A percentile compares a stretch with the other conserved stretches of the same genome.
phyloP scores from a whole-genome alignment of 2,797 vertebrate species.

The Hemitrygon akajei region DNA sequence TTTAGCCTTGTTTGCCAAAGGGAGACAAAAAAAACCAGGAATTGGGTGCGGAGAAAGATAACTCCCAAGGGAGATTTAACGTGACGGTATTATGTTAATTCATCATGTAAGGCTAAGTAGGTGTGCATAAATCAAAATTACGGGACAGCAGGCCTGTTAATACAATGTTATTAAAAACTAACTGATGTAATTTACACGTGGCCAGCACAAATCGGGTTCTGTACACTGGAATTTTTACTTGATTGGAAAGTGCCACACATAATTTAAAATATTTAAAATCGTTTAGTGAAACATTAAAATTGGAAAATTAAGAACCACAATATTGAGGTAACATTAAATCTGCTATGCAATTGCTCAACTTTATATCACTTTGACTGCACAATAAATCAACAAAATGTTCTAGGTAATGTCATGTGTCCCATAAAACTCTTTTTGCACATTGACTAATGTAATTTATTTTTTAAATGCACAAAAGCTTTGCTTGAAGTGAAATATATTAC shows the following conservation, averaged over 20 bases:
- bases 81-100: not conserved
- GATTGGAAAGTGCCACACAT: not conserved
- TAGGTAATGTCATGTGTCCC: not conserved
- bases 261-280: not conserved
- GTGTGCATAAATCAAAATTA: not conserved
- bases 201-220: not conserved
- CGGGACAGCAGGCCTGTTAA: not conserved
- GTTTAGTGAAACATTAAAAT: not conserved
- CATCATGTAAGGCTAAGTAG: not conserved
- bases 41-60: not conserved
- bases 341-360: not conserved
- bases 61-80: not conserved
- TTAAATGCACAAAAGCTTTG: too few species aligned
- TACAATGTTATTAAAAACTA: not conserved
- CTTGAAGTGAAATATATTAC: constrained; percentile 15
- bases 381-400: not conserved
- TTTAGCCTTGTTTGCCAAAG: not conserved
- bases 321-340: not conserved
- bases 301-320: not conserved
- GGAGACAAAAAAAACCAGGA: not conserved
- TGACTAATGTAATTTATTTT: not conserved
- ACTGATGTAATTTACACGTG: constrained; percentile 13
- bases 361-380: not conserved
- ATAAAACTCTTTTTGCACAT: not conserved
- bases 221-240: not conserved